Percentiles rank a stretch among this genome's conserved stretches.
Conservation (phyloP, 2,888 invertebrate genomes). For the Tetragnatha montana region DNA sequence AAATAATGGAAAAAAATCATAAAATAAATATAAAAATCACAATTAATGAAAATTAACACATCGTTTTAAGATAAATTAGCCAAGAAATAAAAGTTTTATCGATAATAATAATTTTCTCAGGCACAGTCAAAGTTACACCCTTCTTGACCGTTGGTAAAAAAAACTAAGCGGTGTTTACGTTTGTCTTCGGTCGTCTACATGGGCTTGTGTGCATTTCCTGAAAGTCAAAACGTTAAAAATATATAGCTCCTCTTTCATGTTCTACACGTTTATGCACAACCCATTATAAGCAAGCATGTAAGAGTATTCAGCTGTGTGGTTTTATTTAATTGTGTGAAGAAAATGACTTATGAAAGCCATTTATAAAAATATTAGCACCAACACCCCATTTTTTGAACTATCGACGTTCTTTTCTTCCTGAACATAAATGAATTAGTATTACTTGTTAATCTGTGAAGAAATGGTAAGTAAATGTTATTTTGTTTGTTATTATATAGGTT, state of each 20-base stretch:
- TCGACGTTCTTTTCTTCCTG: not conserved
- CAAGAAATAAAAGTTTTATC: not conserved
- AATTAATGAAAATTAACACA: no score
- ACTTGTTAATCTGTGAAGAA: not conserved
- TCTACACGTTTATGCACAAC: not conserved
- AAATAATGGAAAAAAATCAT: no score
- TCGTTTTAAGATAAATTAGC: no score
- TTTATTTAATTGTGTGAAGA: not conserved
- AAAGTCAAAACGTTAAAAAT: not conserved
- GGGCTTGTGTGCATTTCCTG: not conserved
- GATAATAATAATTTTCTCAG: not conserved
- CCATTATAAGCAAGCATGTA: no score
- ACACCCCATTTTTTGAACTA: not conserved
- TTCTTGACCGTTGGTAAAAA: not conserved
- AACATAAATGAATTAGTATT: not conserved
- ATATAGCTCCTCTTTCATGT: not conserved
- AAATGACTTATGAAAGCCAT: slow-evolving; percentile 15
- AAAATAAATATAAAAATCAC: no score
- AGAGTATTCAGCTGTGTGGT: not conserved
- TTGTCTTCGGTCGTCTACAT: not conserved
- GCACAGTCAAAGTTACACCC: not conserved
- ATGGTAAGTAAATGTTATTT: not conserved
- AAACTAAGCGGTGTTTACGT: not conserved
- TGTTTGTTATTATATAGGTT: not conserved
- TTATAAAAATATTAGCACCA: slow-evolving; percentile 7